Base-by-base conservation (phyloP, 2,113 vertebrate genomes). In the Pelvicachromis taeniatus region DNA sequence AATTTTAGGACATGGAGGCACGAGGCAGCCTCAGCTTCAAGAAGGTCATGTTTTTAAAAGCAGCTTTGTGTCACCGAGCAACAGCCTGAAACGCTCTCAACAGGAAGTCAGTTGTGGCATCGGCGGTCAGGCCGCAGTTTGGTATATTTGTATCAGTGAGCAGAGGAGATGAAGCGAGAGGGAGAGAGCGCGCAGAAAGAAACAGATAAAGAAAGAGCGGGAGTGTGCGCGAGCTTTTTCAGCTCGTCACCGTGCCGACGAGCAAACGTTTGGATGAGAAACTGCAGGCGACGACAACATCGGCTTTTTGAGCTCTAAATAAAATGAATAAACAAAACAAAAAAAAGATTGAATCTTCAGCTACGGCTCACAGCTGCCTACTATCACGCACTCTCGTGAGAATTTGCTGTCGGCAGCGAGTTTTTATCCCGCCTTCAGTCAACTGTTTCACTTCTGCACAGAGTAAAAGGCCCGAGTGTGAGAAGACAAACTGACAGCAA, bases 51-150 rank as follows among this genome's bases (percentile, higher is more conserved):
- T 88, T 92, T 88, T 54, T 56, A 81, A 73, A 86, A 68, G 50
- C 78, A 89, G 90, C 86, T 84, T 93, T 92, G 90, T 92, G 91
- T 94, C 89, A 89, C 93, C 54, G 82, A 92, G 94, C 93, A 95
- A 95, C 94, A 85, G 77, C 58, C 89, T 86, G 95, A 95, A 95
- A 94, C 93, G 83, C 85, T 92, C 83, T 85, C 88, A 96, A 94
- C 95, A 96, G 96, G 95, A 96, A 96, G 96, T 95, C 91, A 93
- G 95, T 95, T 96, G 96, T 95, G 96, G 95, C 92, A 94, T 93
- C 81, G 42, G 94, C 88, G 95, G 95, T 93, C 92, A 91, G 89
- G 94, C 94, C 93, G 48, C 89, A 95, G 85, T 94, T 83, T 84
- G 78, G 89, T 95, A 85, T 94, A 93, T 95, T 94, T 93, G 91